These are phyloP conservation scores for Saturnia pavonia DNA, from an alignment of 2,888 invertebrate genomes.

Conservation along the genomic window DNA sequence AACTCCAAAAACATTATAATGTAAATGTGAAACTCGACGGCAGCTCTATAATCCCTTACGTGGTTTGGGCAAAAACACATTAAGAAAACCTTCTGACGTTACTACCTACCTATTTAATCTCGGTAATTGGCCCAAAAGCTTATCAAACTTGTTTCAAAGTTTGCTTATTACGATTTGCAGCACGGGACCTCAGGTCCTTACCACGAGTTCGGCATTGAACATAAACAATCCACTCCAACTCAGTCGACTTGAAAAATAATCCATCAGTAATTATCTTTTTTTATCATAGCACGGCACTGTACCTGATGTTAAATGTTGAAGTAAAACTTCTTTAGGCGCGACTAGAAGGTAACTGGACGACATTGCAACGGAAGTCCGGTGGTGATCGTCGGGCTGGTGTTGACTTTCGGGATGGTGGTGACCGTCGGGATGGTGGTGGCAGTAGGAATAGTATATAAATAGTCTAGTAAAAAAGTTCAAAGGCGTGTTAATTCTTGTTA, in stretches of 20 bases:
- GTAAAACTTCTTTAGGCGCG: too few species aligned
- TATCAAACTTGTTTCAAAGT: conserved; percentile 68
- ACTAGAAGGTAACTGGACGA: too few species aligned
- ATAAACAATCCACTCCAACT: not conserved
- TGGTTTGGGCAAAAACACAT: conserved; percentile 34
- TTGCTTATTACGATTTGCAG: conserved; percentile 64
- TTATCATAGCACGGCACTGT: too few species aligned
- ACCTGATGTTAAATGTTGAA: too few species aligned
- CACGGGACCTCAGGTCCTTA: conserved; percentile 37
- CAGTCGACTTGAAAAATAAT: not conserved
- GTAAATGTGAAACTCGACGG: not conserved
- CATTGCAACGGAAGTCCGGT: too few species aligned
- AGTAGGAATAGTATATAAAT: too few species aligned
- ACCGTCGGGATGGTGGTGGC: too few species aligned
- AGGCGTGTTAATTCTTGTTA: too few species aligned
- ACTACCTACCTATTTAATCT: conserved; percentile 42
- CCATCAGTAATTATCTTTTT: too few species aligned
- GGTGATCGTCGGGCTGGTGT: too few species aligned
- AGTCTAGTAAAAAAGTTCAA: too few species aligned
- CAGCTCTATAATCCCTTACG: conserved; percentile 10
- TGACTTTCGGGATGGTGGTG: too few species aligned
- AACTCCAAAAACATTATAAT: conserved; percentile 14
- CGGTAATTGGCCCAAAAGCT: conserved; percentile 63
- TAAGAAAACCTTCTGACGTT: conserved; percentile 39
- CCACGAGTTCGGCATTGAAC: not conserved